Evolutionary conservation across 2,888 invertebrate genomes (phyloP).

Genomic region (Lasioglossum zephyrum): DNA sequence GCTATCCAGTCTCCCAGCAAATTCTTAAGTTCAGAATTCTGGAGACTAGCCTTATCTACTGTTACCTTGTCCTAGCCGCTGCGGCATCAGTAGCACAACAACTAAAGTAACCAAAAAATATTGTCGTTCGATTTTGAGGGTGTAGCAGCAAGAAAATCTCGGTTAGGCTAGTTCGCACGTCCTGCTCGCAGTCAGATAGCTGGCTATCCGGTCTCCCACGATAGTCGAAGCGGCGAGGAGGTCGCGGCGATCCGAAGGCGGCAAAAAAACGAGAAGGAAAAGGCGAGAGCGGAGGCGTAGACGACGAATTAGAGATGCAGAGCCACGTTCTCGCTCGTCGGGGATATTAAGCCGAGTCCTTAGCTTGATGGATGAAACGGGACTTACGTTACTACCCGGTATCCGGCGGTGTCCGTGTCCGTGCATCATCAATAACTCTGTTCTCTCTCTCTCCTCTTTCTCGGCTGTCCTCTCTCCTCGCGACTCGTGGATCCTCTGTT

Average conservation of each 20-base stretch:
- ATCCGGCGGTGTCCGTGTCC: slow-evolving; percentile 72
- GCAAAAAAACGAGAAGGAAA: slow-evolving; percentile 24
- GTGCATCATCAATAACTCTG: slow-evolving; percentile 76
- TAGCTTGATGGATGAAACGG: slow-evolving; percentile 75
- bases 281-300: slow-evolving; percentile 52
- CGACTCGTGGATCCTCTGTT: slow-evolving; percentile 24
- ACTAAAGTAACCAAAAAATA: no score
- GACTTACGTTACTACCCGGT: slow-evolving; percentile 73
- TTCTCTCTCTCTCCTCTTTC: slow-evolving; percentile 42
- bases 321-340: slow-evolving; percentile 72
- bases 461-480: neutral
- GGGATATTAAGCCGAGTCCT: slow-evolving; percentile 74
- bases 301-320: slow-evolving; percentile 74
- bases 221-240: neutral
- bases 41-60: no score
- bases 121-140: neutral
- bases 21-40: no score
- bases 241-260: slow-evolving; percentile 5
- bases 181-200: neutral
- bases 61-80: no score
- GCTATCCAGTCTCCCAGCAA: no score
- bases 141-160: neutral
- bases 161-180: neutral
- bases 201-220: neutral
- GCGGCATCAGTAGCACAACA: no score